A percentile compares a stretch with the other conserved stretches of the same genome.
phyloP scores from a whole-genome alignment of 2,888 invertebrate genomes.

The Eledone cirrhosa region DNA sequence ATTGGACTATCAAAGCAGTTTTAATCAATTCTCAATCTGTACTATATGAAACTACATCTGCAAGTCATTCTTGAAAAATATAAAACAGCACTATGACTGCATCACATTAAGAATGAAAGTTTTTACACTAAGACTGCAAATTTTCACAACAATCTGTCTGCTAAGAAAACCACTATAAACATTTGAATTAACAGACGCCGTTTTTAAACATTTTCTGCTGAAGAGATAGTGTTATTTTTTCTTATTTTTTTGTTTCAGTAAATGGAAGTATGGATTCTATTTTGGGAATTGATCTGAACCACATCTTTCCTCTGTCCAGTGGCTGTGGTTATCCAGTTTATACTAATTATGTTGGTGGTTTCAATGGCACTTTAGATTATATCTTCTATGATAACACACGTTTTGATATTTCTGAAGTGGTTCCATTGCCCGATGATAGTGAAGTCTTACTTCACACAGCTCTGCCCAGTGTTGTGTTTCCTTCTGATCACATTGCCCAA shows the following conservation, averaged over 20 bases:
- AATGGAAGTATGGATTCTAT: background rate
- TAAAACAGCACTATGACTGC: too few species aligned
- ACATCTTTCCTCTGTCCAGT: slow-evolving; percentile 76
- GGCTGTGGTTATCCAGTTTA: slow-evolving; percentile 85
- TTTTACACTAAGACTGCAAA: too few species aligned
- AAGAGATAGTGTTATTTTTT: background rate
- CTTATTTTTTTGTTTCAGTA: background rate
- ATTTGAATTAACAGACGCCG: too few species aligned
- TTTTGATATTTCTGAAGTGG: slow-evolving; percentile 71
- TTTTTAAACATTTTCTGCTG: too few species aligned
- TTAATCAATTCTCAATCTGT: too few species aligned
- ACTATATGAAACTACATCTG: too few species aligned
- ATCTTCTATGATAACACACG: slow-evolving; percentile 79
- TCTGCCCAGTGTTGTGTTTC: slow-evolving; percentile 87
- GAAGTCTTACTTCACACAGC: slow-evolving; percentile 80
- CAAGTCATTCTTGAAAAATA: too few species aligned
- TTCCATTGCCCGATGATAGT: slow-evolving; percentile 83
- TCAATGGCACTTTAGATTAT: slow-evolving; percentile 89
- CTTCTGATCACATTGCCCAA: slow-evolving; percentile 92
- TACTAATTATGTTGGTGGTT: slow-evolving; percentile 85
- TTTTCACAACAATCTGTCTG: too few species aligned
- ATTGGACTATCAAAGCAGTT: too few species aligned
- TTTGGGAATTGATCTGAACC: slow-evolving; percentile 62
- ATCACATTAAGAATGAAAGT: too few species aligned
- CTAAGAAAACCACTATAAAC: too few species aligned